These are phyloP conservation scores for Digitonthophagus gazella DNA, from an alignment of 2,888 invertebrate genomes.

Conservation along the genomic window DNA sequence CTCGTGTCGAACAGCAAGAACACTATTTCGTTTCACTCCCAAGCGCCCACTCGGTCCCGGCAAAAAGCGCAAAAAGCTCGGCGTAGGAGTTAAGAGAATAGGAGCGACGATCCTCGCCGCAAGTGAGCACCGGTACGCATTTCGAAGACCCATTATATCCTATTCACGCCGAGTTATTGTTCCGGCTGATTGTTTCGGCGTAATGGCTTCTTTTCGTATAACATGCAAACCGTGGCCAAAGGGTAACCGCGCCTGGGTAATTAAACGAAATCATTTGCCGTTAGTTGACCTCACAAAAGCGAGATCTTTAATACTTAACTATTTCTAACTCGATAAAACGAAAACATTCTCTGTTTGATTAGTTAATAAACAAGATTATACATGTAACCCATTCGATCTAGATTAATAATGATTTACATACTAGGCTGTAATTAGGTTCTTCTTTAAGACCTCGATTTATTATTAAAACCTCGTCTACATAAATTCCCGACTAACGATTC, in stretches of 20 bases:
- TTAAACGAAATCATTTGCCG: background rate
- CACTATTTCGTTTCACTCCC: background rate
- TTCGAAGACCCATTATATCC: background rate
- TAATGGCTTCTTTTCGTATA: background rate
- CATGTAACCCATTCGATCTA: too few species aligned
- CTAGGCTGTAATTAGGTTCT: background rate
- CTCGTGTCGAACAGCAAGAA: background rate
- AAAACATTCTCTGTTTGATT: too few species aligned
- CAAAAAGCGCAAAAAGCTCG: background rate
- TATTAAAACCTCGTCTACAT: background rate
- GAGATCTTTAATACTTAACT: too few species aligned
- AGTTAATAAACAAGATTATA: too few species aligned
- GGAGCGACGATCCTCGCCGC: background rate
- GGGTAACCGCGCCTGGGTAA: background rate
- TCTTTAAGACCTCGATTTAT: background rate
- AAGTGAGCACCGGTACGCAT: background rate
- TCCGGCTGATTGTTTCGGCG: background rate
- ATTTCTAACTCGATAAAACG: too few species aligned
- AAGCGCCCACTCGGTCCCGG: background rate
- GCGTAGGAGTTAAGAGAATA: background rate
- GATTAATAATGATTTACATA: background rate
- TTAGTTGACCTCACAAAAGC: background rate
- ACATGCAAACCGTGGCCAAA: background rate
- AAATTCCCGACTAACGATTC: background rate
- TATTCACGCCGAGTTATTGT: background rate